Evolutionary conservation across 2,113 vertebrate species (phyloP), one percentile per base, ranked within the genome.

Genomic region (Lasiurus borealis): DNA sequence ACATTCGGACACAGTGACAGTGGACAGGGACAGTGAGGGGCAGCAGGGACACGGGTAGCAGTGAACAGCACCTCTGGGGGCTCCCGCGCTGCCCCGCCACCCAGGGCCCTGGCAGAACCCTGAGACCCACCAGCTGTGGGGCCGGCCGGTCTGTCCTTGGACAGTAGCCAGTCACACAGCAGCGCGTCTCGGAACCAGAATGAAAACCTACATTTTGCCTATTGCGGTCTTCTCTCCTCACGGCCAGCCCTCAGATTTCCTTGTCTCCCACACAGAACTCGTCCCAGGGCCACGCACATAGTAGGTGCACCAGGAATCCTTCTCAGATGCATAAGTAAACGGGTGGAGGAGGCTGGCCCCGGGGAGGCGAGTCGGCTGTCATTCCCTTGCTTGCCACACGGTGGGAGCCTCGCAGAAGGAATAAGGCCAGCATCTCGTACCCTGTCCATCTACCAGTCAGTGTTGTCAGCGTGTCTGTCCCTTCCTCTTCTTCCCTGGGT

Each of bases 341-440:
- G 34, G 13, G 8, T 7, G 34, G 31, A 1, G 0, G 25, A 0
- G 0, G 13, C 21, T 1, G 5, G 46, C 3, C 0, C 0, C 5
- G 46, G 8, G 4, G 0, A 15, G 29, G 8, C 64, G 15, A 9
- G 5, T 5, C 2, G 3, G 52, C 1, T 81, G 95, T 57, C 23
- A 77, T 95, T 78, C 76, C 46, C 19, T 3, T 1, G 5, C 0
- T 0, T 1, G 29, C 97, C 98, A 97, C 98, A 97, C 0, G 80
- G 96, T 93, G 98, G 94, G 97, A 98, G 97, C 93, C 95, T 90
- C 0, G 48, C 96, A 95, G 97, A 97, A 62, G 71, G 85, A 93
- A 95, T 40, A 54, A 87, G 62, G 73, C 9, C 13, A 7, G 13
- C 8, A 1, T 25, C 0, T 1, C 34, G 23, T 27, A 36, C 44